Evolutionary conservation across 2,888 invertebrate genomes (phyloP).

Genomic region (Tinea semifulvella): DNA sequence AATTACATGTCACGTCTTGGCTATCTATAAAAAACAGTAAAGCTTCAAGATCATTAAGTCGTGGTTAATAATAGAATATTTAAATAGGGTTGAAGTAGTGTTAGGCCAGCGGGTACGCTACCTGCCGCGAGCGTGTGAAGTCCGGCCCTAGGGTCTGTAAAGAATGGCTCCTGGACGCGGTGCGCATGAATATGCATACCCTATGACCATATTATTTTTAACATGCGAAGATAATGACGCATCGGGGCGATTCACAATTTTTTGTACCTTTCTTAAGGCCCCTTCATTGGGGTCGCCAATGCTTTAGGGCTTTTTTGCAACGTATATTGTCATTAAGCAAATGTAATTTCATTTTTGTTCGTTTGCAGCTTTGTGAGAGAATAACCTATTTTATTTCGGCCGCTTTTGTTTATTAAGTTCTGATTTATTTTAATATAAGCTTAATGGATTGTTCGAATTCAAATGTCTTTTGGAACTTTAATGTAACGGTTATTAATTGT

Average conservation of each 20-base stretch:
- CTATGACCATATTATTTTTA: conserved; percentile 67
- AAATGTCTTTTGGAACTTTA: not conserved
- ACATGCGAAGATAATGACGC: conserved; percentile 62
- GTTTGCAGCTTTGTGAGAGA: conserved; percentile 18
- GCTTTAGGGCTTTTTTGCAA: conserved; percentile 60
- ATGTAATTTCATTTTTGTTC: conserved; percentile 30
- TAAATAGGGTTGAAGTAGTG: conserved; percentile 10
- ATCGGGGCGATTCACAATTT: conserved; percentile 65
- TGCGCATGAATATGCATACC: conserved; percentile 62
- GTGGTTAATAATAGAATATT: not conserved
- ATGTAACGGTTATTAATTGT: not conserved
- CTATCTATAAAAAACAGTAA: too few species aligned
- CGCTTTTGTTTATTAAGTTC: conserved; percentile 4
- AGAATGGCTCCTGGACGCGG: conserved; percentile 59
- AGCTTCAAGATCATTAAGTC: not conserved
- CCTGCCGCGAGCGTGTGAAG: conserved; percentile 60
- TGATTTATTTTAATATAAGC: not conserved
- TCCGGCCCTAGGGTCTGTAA: conserved; percentile 56
- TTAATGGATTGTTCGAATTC: conserved; percentile 7
- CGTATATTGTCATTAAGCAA: conserved; percentile 51
- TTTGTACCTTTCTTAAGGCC: conserved; percentile 30
- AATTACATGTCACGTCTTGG: too few species aligned
- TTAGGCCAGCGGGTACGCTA: conserved; percentile 21
- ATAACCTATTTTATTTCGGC: conserved; percentile 11
- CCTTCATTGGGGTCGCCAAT: conserved; percentile 54